phyloP scores from a whole-genome alignment of 2,113 vertebrate species.

The Corvus cornix region DNA sequence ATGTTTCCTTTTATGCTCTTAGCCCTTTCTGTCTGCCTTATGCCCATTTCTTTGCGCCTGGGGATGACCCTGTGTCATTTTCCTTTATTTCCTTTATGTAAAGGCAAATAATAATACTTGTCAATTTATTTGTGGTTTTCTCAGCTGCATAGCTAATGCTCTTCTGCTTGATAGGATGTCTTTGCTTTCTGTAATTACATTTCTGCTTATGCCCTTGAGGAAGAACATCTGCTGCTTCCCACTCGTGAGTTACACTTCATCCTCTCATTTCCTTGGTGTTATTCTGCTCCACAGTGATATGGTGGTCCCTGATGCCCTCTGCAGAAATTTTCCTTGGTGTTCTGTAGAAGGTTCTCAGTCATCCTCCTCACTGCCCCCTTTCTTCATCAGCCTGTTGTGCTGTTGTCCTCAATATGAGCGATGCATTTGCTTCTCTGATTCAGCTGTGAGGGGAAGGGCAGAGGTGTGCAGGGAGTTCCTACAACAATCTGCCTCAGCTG shows the following conservation, averaged over 20 bases:
- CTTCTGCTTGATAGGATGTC: slow-evolving; percentile 46
- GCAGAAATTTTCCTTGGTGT: background rate
- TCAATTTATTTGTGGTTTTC: slow-evolving; percentile 44
- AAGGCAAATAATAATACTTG: slow-evolving; percentile 33
- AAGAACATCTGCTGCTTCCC: slow-evolving; percentile 67
- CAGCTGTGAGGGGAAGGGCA: background rate
- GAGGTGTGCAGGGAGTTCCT: background rate
- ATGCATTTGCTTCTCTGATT: background rate
- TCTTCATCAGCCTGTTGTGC: background rate
- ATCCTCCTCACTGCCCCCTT: background rate
- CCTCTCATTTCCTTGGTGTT: background rate
- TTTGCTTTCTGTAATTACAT: slow-evolving; percentile 40
- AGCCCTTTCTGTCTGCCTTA: background rate
- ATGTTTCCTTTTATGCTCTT: background rate
- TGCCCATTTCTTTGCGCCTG: background rate
- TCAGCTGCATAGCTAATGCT: slow-evolving; percentile 23
- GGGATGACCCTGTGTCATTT: background rate
- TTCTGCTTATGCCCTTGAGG: slow-evolving; percentile 52
- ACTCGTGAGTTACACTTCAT: slow-evolving; percentile 15
- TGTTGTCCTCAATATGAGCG: background rate
- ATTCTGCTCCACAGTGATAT: background rate
- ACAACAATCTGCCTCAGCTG: background rate
- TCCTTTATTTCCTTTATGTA: background rate
- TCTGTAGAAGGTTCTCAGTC: background rate
- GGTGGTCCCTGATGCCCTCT: background rate